phyloP scores from a whole-genome alignment of 2,797 vertebrate species.

The Sebastes wilsoni region DNA sequence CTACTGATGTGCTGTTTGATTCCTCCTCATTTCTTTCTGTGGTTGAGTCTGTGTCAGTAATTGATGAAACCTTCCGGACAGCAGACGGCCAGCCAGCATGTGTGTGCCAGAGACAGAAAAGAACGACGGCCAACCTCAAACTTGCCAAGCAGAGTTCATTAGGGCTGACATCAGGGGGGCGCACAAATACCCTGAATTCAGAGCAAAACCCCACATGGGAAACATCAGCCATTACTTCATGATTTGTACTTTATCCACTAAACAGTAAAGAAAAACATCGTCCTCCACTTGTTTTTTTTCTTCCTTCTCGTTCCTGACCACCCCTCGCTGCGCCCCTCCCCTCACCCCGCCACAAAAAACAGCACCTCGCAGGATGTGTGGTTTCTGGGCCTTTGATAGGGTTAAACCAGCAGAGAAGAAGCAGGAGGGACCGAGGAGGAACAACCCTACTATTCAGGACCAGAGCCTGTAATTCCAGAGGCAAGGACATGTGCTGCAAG shows the following conservation, averaged over 20 bases:
- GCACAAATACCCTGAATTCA: constrained; percentile 28
- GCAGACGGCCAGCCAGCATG: constrained; percentile 16
- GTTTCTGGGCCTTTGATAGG: constrained; percentile 71
- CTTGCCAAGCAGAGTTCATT: constrained; percentile 22
- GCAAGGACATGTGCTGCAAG: constrained; percentile 51
- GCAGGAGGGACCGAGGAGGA: constrained; percentile 52
- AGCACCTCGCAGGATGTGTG: constrained; percentile 68
- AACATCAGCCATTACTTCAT: constrained; percentile 45
- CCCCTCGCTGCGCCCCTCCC: constrained; percentile 6
- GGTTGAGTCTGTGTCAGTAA: neutral
- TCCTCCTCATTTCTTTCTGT: constrained; percentile 12
- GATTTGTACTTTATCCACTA: constrained; percentile 38
- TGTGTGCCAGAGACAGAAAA: constrained; percentile 32
- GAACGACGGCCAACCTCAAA: constrained; percentile 9
- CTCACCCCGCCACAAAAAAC: constrained; percentile 51
- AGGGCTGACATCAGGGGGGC: constrained; percentile 37
- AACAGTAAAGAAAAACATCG: constrained; percentile 45
- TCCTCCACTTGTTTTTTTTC: constrained; percentile 47
- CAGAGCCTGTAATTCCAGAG: constrained; percentile 66
- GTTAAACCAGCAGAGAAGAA: constrained; percentile 57
- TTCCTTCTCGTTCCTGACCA: constrained; percentile 43
- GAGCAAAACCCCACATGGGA: constrained; percentile 44
- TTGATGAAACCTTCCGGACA: constrained; percentile 27
- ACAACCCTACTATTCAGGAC: constrained; percentile 75
- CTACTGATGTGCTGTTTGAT: constrained; percentile 13